A percentile compares a stretch with the other conserved stretches of the same genome.
phyloP scores from a whole-genome alignment of 2,888 invertebrate genomes.

The Hyles lineata region DNA sequence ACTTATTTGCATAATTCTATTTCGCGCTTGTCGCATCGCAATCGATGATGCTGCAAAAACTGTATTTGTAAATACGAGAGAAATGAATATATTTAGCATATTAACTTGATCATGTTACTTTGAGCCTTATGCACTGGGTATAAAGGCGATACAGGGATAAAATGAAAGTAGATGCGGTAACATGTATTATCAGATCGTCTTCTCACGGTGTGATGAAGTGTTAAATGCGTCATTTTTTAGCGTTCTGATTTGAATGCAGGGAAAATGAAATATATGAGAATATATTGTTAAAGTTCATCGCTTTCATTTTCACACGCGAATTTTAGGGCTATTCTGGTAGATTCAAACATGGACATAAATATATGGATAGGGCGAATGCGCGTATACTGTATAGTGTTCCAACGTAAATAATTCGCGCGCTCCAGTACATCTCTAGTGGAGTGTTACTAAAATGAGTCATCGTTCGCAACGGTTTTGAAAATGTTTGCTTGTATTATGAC shows the following conservation, averaged over 20 bases:
- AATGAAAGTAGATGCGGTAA: constrained; percentile 20
- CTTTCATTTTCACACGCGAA: neutral
- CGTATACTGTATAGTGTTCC: too few relatives aligned
- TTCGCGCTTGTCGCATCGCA: neutral
- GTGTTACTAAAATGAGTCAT: too few relatives aligned
- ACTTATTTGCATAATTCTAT: constrained; percentile 7
- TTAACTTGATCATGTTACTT: neutral
- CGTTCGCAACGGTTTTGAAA: too few relatives aligned
- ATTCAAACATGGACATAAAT: too few relatives aligned
- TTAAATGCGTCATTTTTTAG: constrained; percentile 11
- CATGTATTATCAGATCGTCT: neutral
- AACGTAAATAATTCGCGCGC: too few relatives aligned
- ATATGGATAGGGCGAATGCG: too few relatives aligned
- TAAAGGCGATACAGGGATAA: constrained; percentile 2
- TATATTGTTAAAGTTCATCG: neutral
- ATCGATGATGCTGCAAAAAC: constrained; percentile 22
- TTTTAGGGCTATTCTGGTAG: neutral
- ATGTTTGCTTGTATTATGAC: too few relatives aligned
- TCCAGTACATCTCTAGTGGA: too few relatives aligned
- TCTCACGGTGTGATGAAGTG: constrained; percentile 20
- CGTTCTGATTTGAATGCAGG: constrained; percentile 10
- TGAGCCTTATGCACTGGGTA: neutral
- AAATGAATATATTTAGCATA: constrained; percentile 16
- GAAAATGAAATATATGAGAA: neutral
- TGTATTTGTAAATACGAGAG: neutral